Conservation (phyloP, 23 tunicate genomes). For the Trididemnum nubilum region DNA sequence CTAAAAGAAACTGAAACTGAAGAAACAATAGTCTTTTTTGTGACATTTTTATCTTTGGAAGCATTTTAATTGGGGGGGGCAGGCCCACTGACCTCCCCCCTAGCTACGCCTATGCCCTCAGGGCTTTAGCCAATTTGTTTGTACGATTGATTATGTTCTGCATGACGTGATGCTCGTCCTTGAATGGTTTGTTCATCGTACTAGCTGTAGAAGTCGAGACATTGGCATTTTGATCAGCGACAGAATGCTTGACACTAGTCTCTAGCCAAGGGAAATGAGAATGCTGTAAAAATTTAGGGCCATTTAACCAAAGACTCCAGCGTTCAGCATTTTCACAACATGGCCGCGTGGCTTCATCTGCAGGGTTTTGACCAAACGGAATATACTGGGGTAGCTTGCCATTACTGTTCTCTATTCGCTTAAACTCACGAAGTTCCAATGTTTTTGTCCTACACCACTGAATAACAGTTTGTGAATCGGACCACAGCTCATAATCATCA, state of each 20-base stretch:
- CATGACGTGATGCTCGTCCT: not conserved
- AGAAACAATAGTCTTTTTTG: too few relatives aligned
- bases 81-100: too few relatives aligned
- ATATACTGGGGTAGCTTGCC: slow-evolving; percentile 12
- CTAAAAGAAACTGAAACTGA: too few relatives aligned
- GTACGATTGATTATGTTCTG: not conserved
- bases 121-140: not conserved
- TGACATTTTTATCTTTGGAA: too few relatives aligned
- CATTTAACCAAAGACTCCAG: not conserved
- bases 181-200: not conserved
- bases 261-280: not conserved
- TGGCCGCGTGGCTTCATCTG: slow-evolving; percentile 17
- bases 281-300: not conserved
- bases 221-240: not conserved
- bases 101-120: not conserved
- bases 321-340: not conserved
- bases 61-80: too few relatives aligned
- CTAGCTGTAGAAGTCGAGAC: not conserved
- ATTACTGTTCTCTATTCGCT: not conserved
- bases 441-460: not conserved
- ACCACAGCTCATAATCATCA: not conserved
- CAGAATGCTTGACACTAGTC: not conserved
- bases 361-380: not conserved
- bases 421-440: slow-evolving; percentile 1
- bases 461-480: slow-evolving; percentile 11